Base-by-base conservation (phyloP, 2,113 vertebrate species). In the Larimichthys polyactis region DNA sequence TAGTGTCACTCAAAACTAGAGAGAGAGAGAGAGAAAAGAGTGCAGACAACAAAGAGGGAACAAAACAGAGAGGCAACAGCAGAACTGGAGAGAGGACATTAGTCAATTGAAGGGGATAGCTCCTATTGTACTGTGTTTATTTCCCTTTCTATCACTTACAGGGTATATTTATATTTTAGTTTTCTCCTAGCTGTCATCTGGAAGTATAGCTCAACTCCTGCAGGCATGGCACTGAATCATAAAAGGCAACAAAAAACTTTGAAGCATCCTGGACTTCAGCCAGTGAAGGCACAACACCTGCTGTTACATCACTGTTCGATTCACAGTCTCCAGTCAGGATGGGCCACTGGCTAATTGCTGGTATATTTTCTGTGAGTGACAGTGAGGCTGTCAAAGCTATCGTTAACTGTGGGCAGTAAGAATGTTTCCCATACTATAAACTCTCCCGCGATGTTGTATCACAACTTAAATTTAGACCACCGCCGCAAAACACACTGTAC, bases 1-100 rank as follows among this genome's bases (percentile, higher is more conserved):
- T 71, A 70, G 89, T 87, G 90, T 89, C 92, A 88, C 84, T 90
- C 89, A 93, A 84, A 89, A 64, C 62, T 79, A 71, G 68, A 81
- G 73, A 78, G 73, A 78, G 78, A 75, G 78, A 73, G 49, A 27
- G 27, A 52, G 68, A 49, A 77, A 48, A 63, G 32, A 40, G 76
- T 16, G 27, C 52, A 67, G 49, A 48, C 60, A 89, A 81, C 59
- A 85, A 84, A 89, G 78, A 73, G 51, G 59, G 60, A 81, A 63
- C 63, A 27, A 88, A 89, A 83, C 71, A 82, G 87, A 14, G 51
- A 85, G 59, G 60, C 15, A 65, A 57, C 64, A 78, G 76, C 58
- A 69, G 73, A 87, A 54, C 57, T 59, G 74, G 19, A 79, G 75
- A 83, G 52, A 15, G 43, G 63, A 79, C 78, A 82, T 76, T 63